Evolutionary conservation across 2,888 invertebrate genomes (phyloP), one percentile per base, ranked within the genome.

Genomic region (Hylaea fasciaria): DNA sequence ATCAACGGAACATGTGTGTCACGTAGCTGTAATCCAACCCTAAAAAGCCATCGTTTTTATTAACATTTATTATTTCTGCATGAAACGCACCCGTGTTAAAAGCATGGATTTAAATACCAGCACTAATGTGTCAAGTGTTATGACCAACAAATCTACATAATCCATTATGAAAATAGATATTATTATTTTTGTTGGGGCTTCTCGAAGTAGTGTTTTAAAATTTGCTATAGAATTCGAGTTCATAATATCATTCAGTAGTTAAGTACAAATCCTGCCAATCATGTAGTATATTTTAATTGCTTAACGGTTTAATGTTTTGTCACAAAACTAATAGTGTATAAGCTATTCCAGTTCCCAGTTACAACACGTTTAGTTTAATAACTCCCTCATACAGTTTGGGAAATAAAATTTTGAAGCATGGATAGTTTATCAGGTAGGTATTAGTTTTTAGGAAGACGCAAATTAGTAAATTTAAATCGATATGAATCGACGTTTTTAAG

Each of bases 21-120:
- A 29, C 46, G 7, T 50, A n/a, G 49, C 29, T 48, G 0, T 50
- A 50, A 49, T 49, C 32, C 39, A 50, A 49, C 53, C 32, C 39
- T 45, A 14, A 55, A n/a, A 50, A 48, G 22, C 7, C 32, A 40
- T 46, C 61, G 46, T 63, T 52, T 22, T 22, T 22, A 39, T 49
- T 16, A 57, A 40, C 46, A 57, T 17, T 13, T 44, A 45, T 56
- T 43, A 48, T 37, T 44, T 17, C 54, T 46, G 49, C 61, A 59
- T 47, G 47, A 8, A 41, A 17, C 49, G 10, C 44, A 57, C 50
- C 41, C 17, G 32, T 64, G 46, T 65, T 61, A 56, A 49, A 29
- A 66, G 57, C 59, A 62, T 57, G 62, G 49, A 56, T 22, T 52
- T 13, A 35, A 22, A 22, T 40, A 53, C 12, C n/a, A 47, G 40